A percentile compares a stretch with the other conserved stretches of the same genome.
Conservation (phyloP, 2,888 invertebrate species). For the Hipparchia semele region DNA sequence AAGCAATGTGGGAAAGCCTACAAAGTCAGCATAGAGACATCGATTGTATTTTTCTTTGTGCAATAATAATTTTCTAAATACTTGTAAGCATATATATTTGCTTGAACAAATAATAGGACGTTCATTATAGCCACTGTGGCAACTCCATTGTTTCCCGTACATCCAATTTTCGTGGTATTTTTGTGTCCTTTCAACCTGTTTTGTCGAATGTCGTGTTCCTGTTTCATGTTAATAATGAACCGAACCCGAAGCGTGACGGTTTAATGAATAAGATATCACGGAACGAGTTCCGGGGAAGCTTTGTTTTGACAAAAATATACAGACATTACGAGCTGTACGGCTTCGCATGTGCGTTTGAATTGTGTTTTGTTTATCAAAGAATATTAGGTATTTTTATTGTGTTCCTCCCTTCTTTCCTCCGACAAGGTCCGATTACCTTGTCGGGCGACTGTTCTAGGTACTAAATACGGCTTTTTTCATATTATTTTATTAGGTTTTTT, state of each 20-base stretch:
- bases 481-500: too few species aligned
- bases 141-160: slow-evolving; percentile 5
- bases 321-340: background rate
- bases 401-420: too few species aligned
- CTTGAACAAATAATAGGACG: too few species aligned
- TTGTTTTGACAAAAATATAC: slow-evolving; percentile 10
- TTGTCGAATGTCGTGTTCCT: background rate
- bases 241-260: slow-evolving; percentile 7
- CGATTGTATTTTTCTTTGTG: too few species aligned
- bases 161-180: slow-evolving; percentile 12
- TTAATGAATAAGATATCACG: slow-evolving; percentile 15
- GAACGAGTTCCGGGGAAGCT: background rate
- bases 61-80: too few species aligned
- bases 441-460: too few species aligned
- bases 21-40: too few species aligned
- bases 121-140: background rate
- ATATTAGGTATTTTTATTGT: too few species aligned
- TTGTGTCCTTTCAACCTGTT: slow-evolving; percentile 1
- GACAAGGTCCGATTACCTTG: too few species aligned
- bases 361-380: background rate
- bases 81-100: too few species aligned
- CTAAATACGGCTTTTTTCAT: too few species aligned
- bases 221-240: slow-evolving; percentile 8
- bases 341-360: background rate
- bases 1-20: too few species aligned